Evolutionary conservation across 64 coral and sea anemone genomes (phyloP), one percentile per base, ranked within the genome.

Genomic region (Pocillopora damicornis): DNA sequence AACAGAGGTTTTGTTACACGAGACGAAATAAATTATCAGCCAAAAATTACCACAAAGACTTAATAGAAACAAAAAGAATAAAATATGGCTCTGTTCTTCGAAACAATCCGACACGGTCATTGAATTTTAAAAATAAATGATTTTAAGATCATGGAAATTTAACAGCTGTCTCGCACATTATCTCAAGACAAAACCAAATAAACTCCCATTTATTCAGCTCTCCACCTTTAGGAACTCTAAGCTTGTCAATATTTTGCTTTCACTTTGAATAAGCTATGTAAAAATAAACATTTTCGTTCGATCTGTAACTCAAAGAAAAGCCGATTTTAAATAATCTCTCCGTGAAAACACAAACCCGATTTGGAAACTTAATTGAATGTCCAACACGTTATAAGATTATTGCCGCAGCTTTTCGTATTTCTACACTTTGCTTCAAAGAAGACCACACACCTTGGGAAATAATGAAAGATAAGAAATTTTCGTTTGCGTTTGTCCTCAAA

Each of bases 161-260:
- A 25, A 30, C 67, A 71, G n/a, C 22, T 71, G 67, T 71, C 67
- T 71, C 67, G 67, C 20, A 71, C 20, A 56, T 0, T 18, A 58
- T 6, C 56, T 17, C 17, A 77, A 22, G 7, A 57, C 30, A 56
- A 16, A 51, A 2, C 42, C 18, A 9, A 30, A 35, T 16, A 14
- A 10, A 20, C 22, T 11, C 8, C 11, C 20, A 20, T 85, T 56
- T 85, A 83, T 83, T 67, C 63, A 67, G 37, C 80, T 69, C 56
- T 35, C 80, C 15, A 36, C 61, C 72, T 85, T 22, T 56, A 13
- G 57, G 72, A 85, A 22, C 37, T 58, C 7, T 63, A 72, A 22
- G 4, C 37, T 58, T 42, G 63, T 85, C 81, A 85, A 85, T 85
- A 85, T 85, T 81, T 81, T 81, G 37, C 22, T 85, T 16, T 23